Conservation (phyloP, 1,140 invertebrate species). For the Lasaia peninsularis region DNA sequence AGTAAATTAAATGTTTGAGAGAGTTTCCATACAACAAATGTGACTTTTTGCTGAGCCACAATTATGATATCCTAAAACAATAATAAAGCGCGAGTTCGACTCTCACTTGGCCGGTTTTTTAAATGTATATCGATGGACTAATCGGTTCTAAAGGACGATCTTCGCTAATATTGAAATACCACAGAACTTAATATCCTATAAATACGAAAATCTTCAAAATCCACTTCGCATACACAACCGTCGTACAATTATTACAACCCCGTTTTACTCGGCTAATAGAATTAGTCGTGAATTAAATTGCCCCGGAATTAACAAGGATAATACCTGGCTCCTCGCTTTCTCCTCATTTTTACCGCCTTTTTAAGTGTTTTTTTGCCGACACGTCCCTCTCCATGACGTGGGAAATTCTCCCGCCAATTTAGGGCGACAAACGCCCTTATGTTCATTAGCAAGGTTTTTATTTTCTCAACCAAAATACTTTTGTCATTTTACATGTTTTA, state of each 20-base stretch:
- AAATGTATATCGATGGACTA: no score
- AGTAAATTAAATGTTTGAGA: no score
- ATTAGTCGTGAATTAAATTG: constrained; percentile 75
- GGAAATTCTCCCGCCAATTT: constrained; percentile 63
- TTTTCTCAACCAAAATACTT: constrained; percentile 22
- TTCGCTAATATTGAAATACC: no score
- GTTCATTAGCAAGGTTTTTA: constrained; percentile 40
- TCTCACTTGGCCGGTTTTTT: no score
- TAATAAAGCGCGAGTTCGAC: no score
- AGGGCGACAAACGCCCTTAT: constrained; percentile 46
- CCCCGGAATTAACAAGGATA: constrained; percentile 73
- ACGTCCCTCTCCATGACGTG: constrained; percentile 42
- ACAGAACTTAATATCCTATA: no score
- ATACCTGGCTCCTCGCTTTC: constrained; percentile 54
- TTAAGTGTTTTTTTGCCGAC: constrained; percentile 49
- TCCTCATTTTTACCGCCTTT: constrained; percentile 58
- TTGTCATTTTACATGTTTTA: constrained; percentile 15
- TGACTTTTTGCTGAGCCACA: no score
- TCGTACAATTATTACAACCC: constrained; percentile 69
- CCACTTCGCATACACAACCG: constrained; percentile 48
- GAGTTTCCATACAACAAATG: no score
- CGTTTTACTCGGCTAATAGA: constrained; percentile 71
- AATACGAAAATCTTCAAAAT: constrained; percentile 25
- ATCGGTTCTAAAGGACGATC: no score
- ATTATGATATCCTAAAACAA: no score